Conservation (phyloP, 1,140 invertebrate species). For the Trichonephila clavata region DNA sequence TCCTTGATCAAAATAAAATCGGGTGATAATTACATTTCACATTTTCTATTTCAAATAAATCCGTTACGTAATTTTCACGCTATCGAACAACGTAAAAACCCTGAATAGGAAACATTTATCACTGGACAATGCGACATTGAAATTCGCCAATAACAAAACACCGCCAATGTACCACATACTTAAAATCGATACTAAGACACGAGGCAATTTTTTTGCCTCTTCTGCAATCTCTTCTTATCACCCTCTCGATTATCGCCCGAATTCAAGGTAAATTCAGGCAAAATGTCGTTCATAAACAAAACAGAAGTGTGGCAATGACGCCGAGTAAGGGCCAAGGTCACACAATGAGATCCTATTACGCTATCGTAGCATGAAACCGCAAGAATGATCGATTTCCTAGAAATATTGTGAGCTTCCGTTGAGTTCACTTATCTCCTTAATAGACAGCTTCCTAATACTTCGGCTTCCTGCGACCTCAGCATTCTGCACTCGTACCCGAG, state of each 20-base stretch:
- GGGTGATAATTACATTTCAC: no score
- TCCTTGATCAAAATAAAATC: background rate
- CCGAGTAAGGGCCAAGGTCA: constrained; percentile 9
- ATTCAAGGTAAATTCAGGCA: background rate
- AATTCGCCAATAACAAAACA: background rate
- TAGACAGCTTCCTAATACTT: constrained; percentile 29
- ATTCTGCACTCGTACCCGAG: background rate
- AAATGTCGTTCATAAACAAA: constrained; percentile 17
- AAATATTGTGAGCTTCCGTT: constrained; percentile 31
- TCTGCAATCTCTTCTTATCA: background rate
- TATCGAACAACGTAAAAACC: no score
- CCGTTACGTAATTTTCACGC: no score
- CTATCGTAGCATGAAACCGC: constrained; percentile 13
- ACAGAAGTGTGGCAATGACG: background rate
- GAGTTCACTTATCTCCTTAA: constrained; percentile 23
- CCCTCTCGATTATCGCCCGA: background rate
- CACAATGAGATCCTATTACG: constrained; percentile 10
- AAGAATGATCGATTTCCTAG: constrained; percentile 32
- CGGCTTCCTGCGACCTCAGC: constrained; percentile 3
- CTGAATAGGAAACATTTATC: no score
- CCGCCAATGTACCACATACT: background rate
- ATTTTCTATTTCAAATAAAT: no score
- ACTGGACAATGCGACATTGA: no score
- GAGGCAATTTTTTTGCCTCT: background rate
- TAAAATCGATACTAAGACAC: background rate